A percentile compares a stretch with the other conserved stretches of the same genome.
Evolutionary conservation across 2,797 vertebrate genomes (phyloP).

Genomic region (Rhabdomys pumilio): DNA sequence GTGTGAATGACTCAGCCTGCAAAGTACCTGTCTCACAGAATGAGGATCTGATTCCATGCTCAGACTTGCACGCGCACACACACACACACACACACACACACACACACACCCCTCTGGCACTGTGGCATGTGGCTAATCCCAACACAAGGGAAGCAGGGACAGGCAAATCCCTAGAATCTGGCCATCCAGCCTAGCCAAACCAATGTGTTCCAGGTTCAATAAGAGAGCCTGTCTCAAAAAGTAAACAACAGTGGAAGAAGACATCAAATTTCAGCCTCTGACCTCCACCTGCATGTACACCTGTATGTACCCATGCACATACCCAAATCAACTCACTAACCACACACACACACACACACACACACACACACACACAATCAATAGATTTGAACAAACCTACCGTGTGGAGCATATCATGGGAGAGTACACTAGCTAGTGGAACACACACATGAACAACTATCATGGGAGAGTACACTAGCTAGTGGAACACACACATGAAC

Average conservation of each 20-base stretch:
- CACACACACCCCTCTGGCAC: not conserved
- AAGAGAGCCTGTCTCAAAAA: not conserved
- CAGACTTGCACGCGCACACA: not conserved
- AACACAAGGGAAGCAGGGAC: not conserved
- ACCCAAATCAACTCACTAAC: not conserved
- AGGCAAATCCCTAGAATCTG: too few species aligned
- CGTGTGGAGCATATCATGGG: not conserved
- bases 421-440: not conserved
- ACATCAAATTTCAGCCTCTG: not conserved
- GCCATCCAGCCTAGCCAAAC: not conserved
- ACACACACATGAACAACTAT: not conserved
- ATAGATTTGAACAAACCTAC: not conserved
- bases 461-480: not conserved
- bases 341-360: not conserved
- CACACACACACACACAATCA: not conserved
- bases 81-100: not conserved
- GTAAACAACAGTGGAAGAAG: not conserved
- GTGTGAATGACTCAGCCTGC: not conserved
- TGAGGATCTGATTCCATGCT: not conserved
- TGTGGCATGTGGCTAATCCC: too few species aligned
- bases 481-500: not conserved
- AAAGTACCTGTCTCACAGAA: not conserved
- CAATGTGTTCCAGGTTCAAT: not conserved
- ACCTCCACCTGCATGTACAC: not conserved
- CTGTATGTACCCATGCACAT: not conserved